Base-by-base conservation (phyloP, 2,113 vertebrate genomes). In the Chitala chitala region DNA sequence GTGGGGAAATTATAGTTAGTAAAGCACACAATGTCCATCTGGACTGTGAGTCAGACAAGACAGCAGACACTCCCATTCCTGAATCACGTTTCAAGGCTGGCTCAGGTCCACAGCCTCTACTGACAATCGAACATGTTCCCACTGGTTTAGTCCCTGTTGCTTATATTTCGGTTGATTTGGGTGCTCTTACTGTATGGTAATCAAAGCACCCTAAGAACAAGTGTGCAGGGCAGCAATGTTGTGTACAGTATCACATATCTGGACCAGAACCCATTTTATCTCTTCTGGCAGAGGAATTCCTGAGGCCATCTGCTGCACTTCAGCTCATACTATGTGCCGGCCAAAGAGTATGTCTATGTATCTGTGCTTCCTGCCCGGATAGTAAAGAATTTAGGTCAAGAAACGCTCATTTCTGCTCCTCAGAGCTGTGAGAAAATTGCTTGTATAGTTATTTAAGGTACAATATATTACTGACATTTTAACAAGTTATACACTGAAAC, bases 251-350 rank as follows among this genome's bases (percentile, higher is more conserved):
- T 63, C 59, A 38, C 59, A 63, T 20, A 63, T 63, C 29, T 36
- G 31, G 59, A 63, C 33, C 31, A 38, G 59, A 63, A 33, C 38
- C 36, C 59, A 63, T 63, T 63, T 20, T 8, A 22, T 63, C 31
- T 61, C 15, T 38, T 63, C 36, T 63, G 59, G 59, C 59, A 63
- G 38, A 63, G 26, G 10, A 15, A 33, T 38, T 63, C 38, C n/a
- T n/a, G 59, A 63, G 58, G 59, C 59, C 59, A 63, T 63, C 59
- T 63, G 59, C 31, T 63, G 38, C 13, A 38, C n/a, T 33, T 63
- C 29, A 63, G 59, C 59, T 63, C 59, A 20, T 38, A 36, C 59
- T 36, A 4, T 36, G 31, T 63, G 59, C 59, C n/a, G 59, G 59
- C 38, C 31, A 33, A 33, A 63, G n/a, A n/a, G 33, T 17, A 7